Conservation (phyloP, 1,140 invertebrate genomes). For the Neomicropteryx cornuta region DNA sequence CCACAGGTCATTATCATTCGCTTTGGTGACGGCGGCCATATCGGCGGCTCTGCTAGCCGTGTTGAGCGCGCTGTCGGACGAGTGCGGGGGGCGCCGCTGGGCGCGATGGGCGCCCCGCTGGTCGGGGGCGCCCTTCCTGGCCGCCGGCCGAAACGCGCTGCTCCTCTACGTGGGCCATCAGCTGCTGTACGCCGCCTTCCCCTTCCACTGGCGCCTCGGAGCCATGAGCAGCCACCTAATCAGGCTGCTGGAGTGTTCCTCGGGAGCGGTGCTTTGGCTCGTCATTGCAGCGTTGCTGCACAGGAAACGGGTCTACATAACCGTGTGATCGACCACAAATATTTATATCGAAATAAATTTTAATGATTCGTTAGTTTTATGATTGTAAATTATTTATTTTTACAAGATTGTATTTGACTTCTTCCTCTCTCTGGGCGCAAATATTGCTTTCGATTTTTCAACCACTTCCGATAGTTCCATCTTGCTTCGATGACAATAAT, state of each 20-base stretch:
- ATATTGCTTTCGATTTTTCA: too few relatives aligned
- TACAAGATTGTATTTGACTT: too few relatives aligned
- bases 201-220: slow-evolving; percentile 64
- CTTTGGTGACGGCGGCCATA: slow-evolving; percentile 62
- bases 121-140: slow-evolving; percentile 72
- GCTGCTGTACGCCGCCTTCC: slow-evolving; percentile 68
- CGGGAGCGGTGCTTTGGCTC: slow-evolving; percentile 74
- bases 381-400: too few relatives aligned
- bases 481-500: too few relatives aligned
- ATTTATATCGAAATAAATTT: too few relatives aligned
- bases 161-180: slow-evolving; percentile 77
- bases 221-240: slow-evolving; percentile 62
- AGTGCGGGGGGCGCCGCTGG: too few relatives aligned
- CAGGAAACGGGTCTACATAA: too few relatives aligned
- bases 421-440: too few relatives aligned
- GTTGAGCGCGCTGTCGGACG: slow-evolving; percentile 75
- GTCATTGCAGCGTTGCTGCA: too few relatives aligned
- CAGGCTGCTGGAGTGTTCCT: slow-evolving; percentile 63
- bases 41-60: slow-evolving; percentile 60
- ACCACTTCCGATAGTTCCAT: too few relatives aligned
- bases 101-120: slow-evolving; percentile 65
- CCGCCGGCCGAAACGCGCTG: slow-evolving; percentile 82
- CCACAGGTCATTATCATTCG: slow-evolving; percentile 80
- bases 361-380: too few relatives aligned
- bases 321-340: too few relatives aligned